Evolutionary conservation across 1,140 invertebrate genomes (phyloP).

Genomic region (Leptonema lineaticorne): DNA sequence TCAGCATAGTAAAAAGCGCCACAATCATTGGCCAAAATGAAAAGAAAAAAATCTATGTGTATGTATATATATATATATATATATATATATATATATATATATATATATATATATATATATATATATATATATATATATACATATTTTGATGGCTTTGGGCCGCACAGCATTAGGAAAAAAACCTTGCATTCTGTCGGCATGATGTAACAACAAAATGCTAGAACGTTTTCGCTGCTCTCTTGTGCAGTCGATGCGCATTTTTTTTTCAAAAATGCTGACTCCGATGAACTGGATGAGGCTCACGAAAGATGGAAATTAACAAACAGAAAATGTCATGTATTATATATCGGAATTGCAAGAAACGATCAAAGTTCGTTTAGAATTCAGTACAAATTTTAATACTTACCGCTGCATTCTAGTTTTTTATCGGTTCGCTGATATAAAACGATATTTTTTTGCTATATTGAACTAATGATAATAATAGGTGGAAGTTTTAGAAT

Average conservation of each 20-base stretch:
- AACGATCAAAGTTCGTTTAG: too few species aligned
- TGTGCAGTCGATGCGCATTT: conserved; percentile 1
- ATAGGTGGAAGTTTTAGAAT: too few species aligned
- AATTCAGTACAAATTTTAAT: too few species aligned
- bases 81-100: too few species aligned
- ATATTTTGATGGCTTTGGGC: neutral
- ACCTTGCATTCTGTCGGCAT: conserved; percentile 41
- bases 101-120: too few species aligned
- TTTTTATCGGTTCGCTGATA: too few species aligned
- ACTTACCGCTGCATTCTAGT: too few species aligned
- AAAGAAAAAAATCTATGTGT: conserved; percentile 27
- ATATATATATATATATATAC: too few species aligned
- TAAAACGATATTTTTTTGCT: too few species aligned
- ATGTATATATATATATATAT: too few species aligned
- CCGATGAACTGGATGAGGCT: neutral
- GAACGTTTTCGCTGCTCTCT: neutral
- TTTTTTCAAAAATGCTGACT: neutral
- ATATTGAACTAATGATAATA: too few species aligned
- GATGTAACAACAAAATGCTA: conserved; percentile 35
- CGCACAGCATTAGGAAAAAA: conserved; percentile 34
- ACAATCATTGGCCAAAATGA: conserved; percentile 26
- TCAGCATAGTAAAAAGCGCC: conserved; percentile 31
- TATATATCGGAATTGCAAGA: too few species aligned
- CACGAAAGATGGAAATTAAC: neutral
- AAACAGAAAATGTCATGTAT: neutral